Base-by-base conservation (phyloP, 1,140 invertebrate genomes). In the Bombus ignitus region DNA sequence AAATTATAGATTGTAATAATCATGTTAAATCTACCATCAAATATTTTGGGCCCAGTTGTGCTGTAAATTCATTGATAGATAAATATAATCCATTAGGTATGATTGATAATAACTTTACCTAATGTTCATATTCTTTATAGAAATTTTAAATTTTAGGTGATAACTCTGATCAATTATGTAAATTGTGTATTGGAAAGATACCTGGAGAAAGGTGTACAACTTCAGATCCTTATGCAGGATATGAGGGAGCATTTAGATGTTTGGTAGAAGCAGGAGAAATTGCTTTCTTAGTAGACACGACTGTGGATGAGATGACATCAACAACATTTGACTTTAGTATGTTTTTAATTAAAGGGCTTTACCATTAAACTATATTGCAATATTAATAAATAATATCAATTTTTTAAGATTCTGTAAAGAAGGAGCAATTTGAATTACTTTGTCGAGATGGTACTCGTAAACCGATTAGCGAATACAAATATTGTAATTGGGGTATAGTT, bases 1-100 rank as follows among this genome's bases (percentile, higher is more conserved):
- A 98, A 93, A 96, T 98, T 62, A 97, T 98, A 47, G 98, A 98
- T 93, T 99, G 99, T 92, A 99, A 99, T 91, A 99, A 99, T 95
- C 98, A 99, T 93, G 98, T 99, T 0, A 99, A 99, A 94, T 98
- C 98, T 8, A 97, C 98, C 0, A 98, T 98, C 18, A 96, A 97
- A 85, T 99, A 97, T 93, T 99, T 99, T 94, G 97, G 98, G 9
- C 96, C 97, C 74, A 99, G 98, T 75, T 99, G 99, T 95, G 98
- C 99, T 35, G 98, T 98, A 0, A 99, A 99, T 94, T 98, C 98
- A 2, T 94, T 99, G 25, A 97, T 97, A 57, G 97, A 99, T 92
- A 98, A 98, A 94, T 98, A 99, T 92, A 99, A 99, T 96, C 98
- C 98, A 44, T 97, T 99, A 92, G 98, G 98, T 96, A 95, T 59